Base-by-base conservation (phyloP, 2,113 vertebrate genomes). In the Patagioenas fasciata region DNA sequence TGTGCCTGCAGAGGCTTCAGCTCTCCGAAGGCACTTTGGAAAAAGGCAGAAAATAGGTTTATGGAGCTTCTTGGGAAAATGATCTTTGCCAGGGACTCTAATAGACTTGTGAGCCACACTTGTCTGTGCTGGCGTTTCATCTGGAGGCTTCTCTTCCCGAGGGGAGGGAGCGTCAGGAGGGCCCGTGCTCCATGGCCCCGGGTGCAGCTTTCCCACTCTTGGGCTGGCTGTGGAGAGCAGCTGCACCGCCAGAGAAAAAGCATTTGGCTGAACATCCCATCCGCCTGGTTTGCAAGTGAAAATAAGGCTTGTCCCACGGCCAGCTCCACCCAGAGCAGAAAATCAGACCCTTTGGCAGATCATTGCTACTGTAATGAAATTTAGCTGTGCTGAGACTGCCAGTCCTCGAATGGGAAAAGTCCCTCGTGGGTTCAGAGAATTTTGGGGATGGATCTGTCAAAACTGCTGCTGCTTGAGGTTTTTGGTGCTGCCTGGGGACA, bases 231-330 rank as follows among this genome's bases (percentile, higher is more conserved):
- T 3, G 1, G 81, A 40, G 89, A 92, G 57, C 87, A 79, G 93
- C 74, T 4, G 6, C 56, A 71, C 66, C 2, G 74, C 88, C 95
- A 72, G 80, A 29, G 67, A 84, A 36, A 60, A 82, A 84, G 60
- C 51, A 32, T 85, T 48, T 97, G 94, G 78, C 96, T 96, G 72
- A 85, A 95, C 94, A 98, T 98, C 95, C 97, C 97, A 97, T 96
- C 96, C 44, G 82, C 91, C 93, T 60, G 32, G 61, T 93, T 95
- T 98, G 97, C 97, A 97, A 91, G 95, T 97, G 72, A 82, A 95
- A 97, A 97, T 90, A 64, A 92, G 89, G 81, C 80, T 97, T 98
- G 97, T 96, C 58, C 9, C 26, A 40, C 85, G 89, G 93, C 94
- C 94, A 95, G 85, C 89, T 96, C 85, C 91, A 85, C 91, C 93